Evolutionary conservation across 2,113 vertebrate genomes (phyloP), one percentile per base, ranked within the genome.

Genomic region (Bos javanicus): DNA sequence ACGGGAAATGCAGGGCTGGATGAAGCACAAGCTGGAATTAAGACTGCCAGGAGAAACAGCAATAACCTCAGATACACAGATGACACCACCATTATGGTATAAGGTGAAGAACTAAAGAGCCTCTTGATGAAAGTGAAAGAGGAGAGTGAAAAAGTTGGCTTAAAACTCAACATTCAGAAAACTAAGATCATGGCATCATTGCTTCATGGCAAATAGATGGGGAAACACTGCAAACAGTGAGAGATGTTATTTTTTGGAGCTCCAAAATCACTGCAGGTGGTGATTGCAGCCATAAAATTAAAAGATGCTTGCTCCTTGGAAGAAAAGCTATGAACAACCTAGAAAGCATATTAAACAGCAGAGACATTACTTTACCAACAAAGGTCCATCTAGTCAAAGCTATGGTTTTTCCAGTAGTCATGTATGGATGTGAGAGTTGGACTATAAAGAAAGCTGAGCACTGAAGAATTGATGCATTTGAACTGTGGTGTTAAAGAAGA

Each of bases 211-310:
- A 71, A 36, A 71, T 12, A 71, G 64, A 71, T 23, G 64, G 19
- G 64, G 17, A 36, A 71, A 71, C 9, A 71, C 0, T 36, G n/a
- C 0, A 36, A 71, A 71, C 19, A 36, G 19, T 71, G 19, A 0
- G 0, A 36, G 64, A 71, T 1, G 0, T 71, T 36, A 71, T 36
- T 71, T 36, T 71, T 0, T 0, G 1, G 64, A n/a, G 64, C 64
- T 71, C n/a, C 19, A 71, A 36, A 71, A 71, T 36, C 19, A 71
- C 64, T 36, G n/a, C 64, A 71, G 64, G 36, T 71, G 64, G 17
- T 71, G 64, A 71, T 9, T 71, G 9, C 64, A 71, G 64, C 64
- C 64, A 23, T 36, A n/a, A 71, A 36, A 71, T 71, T 36, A 36
- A 71, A 71, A 71, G 9, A 71, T 3, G 9, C 4, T 71, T 71